Conservation (phyloP, 2,888 invertebrate genomes). For the Frankliniella intonsa region DNA sequence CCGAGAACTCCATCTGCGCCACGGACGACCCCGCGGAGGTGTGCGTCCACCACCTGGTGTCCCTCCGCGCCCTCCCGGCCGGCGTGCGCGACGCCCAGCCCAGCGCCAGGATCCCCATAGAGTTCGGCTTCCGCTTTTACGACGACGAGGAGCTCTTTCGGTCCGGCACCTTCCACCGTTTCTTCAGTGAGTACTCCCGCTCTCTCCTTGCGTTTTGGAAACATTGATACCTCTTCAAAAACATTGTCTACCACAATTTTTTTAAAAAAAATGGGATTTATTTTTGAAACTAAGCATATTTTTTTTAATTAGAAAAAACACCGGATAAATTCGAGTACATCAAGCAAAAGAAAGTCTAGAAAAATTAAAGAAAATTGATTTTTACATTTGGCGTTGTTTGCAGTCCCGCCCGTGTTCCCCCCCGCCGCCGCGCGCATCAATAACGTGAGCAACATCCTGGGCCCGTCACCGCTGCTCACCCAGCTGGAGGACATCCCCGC, state of each 20-base stretch:
- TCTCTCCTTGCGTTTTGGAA: not conserved
- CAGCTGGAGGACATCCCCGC: conserved; percentile 58
- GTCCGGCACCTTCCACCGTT: conserved; percentile 30
- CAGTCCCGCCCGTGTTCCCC: conserved; percentile 27
- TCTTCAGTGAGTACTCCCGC: conserved; percentile 29
- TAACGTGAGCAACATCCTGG: conserved; percentile 68
- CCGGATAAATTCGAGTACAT: no score
- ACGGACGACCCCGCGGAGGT: conserved; percentile 17
- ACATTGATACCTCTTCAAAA: conserved; percentile 7
- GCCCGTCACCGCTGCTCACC: conserved; percentile 69
- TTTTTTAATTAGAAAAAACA: no score
- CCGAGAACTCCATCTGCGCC: conserved; percentile 32
- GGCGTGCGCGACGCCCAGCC: conserved; percentile 22
- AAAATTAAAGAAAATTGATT: no score
- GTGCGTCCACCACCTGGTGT: conserved; percentile 33
- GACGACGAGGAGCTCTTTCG: conserved; percentile 31
- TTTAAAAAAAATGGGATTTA: no score
- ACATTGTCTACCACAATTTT: no score
- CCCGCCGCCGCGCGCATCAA: conserved; percentile 50
- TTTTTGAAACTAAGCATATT: no score
- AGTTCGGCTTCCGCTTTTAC: conserved; percentile 31
- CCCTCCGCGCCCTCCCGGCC: not conserved
- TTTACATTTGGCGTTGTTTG: no score
- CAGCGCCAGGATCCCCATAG: conserved; percentile 28
- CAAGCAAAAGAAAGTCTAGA: no score